Percentiles rank a stretch among this genome's conserved stretches.
phyloP scores from a whole-genome alignment of 2,888 invertebrate species.

The Gymnosoma rotundatum region DNA sequence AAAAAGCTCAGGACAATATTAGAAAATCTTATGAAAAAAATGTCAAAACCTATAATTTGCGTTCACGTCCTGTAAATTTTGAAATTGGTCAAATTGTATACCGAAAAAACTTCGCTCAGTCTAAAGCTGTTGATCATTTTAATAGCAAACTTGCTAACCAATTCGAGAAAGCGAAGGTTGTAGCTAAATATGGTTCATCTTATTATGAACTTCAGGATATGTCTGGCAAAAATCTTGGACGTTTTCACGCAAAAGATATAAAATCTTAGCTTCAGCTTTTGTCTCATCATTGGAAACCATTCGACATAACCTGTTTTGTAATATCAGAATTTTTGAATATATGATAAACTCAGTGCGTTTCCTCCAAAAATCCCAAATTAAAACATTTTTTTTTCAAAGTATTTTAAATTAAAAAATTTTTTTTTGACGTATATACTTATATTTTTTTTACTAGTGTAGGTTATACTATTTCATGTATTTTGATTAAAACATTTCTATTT shows the following conservation, averaged over 20 bases:
- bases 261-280: too few species aligned
- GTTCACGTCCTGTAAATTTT: conserved; percentile 6
- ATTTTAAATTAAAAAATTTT: too few species aligned
- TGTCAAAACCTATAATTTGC: conserved; percentile 18
- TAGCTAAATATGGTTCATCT: conserved; percentile 13
- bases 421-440: too few species aligned
- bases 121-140: conserved; percentile 21
- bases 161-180: conserved; percentile 25
- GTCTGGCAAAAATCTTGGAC: too few species aligned
- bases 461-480: too few species aligned
- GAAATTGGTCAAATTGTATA: conserved; percentile 33
- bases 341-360: background rate
- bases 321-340: background rate
- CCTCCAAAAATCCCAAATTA: too few species aligned
- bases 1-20: conserved; percentile 8
- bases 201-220: conserved; percentile 17
- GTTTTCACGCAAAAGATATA: too few species aligned
- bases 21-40: conserved; percentile 10
- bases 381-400: too few species aligned
- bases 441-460: too few species aligned
- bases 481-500: too few species aligned
- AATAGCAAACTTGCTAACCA: conserved; percentile 15
- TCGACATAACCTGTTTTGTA: too few species aligned
- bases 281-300: too few species aligned
- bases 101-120: conserved; percentile 30